These are phyloP conservation scores for Zonotrichia albicollis DNA, from an alignment of 2,797 vertebrate genomes.

Conservation along the genomic window DNA sequence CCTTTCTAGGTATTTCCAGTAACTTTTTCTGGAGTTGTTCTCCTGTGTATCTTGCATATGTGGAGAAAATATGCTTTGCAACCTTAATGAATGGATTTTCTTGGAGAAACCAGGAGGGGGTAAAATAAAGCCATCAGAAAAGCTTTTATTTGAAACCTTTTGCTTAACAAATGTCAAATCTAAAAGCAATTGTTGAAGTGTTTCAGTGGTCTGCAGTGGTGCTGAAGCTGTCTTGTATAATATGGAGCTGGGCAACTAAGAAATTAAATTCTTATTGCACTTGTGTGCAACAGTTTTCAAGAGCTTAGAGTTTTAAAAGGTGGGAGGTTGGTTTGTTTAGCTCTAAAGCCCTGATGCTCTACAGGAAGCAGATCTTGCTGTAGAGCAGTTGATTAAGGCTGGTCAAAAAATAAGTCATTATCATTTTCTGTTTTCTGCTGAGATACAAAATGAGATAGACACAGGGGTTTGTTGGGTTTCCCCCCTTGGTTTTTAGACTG, in stretches of 20 bases:
- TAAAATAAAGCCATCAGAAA: neutral
- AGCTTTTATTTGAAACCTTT: neutral
- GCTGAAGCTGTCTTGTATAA: neutral
- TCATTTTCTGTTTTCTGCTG: neutral
- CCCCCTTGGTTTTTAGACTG: neutral
- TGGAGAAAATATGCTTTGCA: neutral
- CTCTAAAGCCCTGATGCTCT: neutral
- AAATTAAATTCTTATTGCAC: neutral
- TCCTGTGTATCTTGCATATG: neutral
- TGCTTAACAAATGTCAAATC: neutral
- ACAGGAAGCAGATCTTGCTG: neutral
- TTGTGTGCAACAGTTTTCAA: neutral
- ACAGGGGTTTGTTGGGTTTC: neutral
- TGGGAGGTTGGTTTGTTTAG: neutral
- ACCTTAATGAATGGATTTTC: neutral
- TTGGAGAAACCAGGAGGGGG: neutral
- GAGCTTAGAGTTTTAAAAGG: neutral
- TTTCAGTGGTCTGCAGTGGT: conserved; percentile 17
- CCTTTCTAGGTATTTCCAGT: neutral
- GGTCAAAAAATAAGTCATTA: neutral
- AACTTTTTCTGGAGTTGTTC: neutral
- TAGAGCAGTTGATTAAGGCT: conserved; percentile 25
- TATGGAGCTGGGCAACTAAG: neutral
- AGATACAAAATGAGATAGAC: neutral
- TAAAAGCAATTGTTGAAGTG: conserved; percentile 1